Evolutionary conservation across 2,113 vertebrate genomes (phyloP).

Genomic region (Solea senegalensis): DNA sequence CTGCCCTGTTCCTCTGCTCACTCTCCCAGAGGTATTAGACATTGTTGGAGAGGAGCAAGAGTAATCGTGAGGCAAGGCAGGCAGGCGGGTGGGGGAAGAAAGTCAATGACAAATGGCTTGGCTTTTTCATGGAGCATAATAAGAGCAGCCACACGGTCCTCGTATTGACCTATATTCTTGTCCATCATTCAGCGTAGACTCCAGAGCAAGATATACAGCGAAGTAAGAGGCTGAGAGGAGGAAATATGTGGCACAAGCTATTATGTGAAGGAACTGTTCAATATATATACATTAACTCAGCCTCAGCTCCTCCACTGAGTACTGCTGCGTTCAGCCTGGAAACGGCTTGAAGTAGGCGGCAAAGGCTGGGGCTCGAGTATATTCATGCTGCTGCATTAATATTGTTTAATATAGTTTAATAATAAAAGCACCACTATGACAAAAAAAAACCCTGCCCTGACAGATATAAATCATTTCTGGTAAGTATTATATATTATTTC

Average conservation of each 20-base stretch:
- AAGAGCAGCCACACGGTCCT: slow-evolving; percentile 21
- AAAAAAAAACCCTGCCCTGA: background rate
- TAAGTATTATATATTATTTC: too few species aligned
- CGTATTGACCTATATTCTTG: slow-evolving; percentile 39
- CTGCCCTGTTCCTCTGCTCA: slow-evolving; percentile 79
- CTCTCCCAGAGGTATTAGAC: slow-evolving; percentile 80
- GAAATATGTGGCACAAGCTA: slow-evolving; percentile 10
- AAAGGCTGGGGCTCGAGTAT: background rate
- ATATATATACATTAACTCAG: slow-evolving; percentile 30
- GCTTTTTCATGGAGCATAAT: slow-evolving; percentile 19
- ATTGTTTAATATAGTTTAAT: background rate
- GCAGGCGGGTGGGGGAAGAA: slow-evolving; percentile 10
- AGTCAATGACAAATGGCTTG: slow-evolving; percentile 59
- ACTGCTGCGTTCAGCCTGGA: slow-evolving; percentile 1
- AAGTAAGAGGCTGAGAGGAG: slow-evolving; percentile 18
- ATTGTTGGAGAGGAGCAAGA: slow-evolving; percentile 72
- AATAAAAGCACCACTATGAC: background rate
- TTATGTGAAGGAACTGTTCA: slow-evolving; percentile 21
- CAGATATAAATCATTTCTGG: too few species aligned
- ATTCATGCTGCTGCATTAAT: background rate
- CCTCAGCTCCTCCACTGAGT: background rate
- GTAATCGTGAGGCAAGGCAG: slow-evolving; percentile 57
- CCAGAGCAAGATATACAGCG: slow-evolving; percentile 34
- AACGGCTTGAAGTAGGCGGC: slow-evolving; percentile 2
- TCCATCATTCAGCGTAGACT: slow-evolving; percentile 44